Evolutionary conservation across 2,797 vertebrate species (phyloP).

Genomic region (Crypturellus tataupa): DNA sequence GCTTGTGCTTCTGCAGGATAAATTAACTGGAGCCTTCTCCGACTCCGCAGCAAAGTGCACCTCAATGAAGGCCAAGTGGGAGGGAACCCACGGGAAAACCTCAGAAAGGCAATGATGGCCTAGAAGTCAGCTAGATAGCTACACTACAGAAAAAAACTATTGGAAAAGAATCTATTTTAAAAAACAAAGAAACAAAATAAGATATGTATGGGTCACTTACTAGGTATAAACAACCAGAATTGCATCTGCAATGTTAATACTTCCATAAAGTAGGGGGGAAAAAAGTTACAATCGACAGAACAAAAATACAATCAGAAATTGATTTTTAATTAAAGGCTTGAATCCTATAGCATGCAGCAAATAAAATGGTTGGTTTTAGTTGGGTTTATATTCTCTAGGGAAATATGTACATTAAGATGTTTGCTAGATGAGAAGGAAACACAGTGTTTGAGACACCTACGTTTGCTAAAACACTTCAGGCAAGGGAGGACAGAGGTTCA

Average conservation of each 20-base stretch:
- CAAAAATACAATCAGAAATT: neutral
- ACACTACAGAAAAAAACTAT: neutral
- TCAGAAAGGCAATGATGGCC: neutral
- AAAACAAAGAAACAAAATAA: neutral
- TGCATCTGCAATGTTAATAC: neutral
- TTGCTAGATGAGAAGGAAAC: neutral
- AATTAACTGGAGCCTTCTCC: neutral
- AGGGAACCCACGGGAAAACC: neutral
- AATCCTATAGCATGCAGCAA: neutral
- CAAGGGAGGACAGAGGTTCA: neutral
- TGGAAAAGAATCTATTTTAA: neutral
- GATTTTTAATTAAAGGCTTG: constrained; percentile 4
- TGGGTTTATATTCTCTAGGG: neutral
- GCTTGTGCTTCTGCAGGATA: neutral
- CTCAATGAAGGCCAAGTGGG: neutral
- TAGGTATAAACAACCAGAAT: too few relatives aligned
- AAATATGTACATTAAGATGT: neutral
- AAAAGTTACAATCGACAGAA: neutral
- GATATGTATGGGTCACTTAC: neutral
- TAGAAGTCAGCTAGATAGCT: neutral
- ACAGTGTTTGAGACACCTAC: neutral
- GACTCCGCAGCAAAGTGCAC: neutral
- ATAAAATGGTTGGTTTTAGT: neutral
- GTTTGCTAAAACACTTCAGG: neutral
- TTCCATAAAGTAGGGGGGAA: neutral